phyloP scores from a whole-genome alignment of 2,888 invertebrate species.

The Lepidochrysops patricia region DNA sequence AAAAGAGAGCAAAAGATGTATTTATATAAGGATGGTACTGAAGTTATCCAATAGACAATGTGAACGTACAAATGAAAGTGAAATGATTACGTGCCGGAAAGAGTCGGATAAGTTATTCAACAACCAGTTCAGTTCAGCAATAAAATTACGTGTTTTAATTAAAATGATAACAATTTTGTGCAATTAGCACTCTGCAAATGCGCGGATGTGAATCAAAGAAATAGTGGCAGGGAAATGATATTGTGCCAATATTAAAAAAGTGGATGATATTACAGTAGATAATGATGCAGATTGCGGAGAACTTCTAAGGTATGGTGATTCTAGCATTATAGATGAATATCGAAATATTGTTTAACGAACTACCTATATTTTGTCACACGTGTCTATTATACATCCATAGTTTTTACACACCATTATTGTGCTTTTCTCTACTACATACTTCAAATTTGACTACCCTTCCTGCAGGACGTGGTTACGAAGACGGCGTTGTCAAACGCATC shows the following conservation, averaged over 20 bases:
- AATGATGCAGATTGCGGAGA: no score
- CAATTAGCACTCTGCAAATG: neutral
- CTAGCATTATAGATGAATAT: no score
- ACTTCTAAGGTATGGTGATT: no score
- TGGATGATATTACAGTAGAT: no score
- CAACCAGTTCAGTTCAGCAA: constrained; percentile 21
- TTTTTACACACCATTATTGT: no score
- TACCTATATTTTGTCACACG: no score
- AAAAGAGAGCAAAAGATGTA: constrained; percentile 50
- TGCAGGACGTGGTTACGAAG: neutral
- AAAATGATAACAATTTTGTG: neutral
- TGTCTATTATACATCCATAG: no score
- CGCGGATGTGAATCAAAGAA: neutral
- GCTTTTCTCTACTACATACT: neutral
- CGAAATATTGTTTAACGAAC: no score
- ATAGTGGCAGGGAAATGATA: neutral
- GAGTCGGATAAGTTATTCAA: constrained; percentile 24
- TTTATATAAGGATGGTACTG: constrained; percentile 67
- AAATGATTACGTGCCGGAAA: constrained; percentile 61
- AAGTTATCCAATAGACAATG: constrained; percentile 70
- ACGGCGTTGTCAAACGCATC: neutral
- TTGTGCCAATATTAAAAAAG: no score
- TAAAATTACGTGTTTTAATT: constrained; percentile 14
- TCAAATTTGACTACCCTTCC: neutral
- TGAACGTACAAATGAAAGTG: constrained; percentile 67